Evolutionary conservation across 2,113 vertebrate genomes (phyloP).

Genomic region (Sarotherodon lohbergeri): DNA sequence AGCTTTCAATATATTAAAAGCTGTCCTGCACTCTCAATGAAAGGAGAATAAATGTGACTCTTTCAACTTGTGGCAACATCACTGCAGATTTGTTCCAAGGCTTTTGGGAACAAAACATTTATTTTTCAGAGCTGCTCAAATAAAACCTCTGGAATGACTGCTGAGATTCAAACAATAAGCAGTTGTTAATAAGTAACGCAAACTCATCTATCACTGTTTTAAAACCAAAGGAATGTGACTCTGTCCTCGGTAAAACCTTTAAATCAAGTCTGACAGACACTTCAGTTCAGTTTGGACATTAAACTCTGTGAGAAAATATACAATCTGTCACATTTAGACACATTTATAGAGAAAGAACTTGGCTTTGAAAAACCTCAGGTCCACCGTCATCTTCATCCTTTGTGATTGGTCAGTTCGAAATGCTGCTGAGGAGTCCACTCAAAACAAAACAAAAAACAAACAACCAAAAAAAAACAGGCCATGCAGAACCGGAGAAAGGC

Average conservation of each 20-base stretch:
- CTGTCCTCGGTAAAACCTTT: background rate
- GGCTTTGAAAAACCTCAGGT: background rate
- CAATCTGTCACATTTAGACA: background rate
- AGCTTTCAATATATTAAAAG: background rate
- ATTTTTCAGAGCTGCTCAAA: background rate
- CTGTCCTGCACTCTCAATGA: rapidly evolving
- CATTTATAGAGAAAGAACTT: slow-evolving; percentile 4
- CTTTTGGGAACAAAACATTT: background rate
- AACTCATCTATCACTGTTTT: background rate
- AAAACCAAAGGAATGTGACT: background rate
- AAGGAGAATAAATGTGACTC: background rate
- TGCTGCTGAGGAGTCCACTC: background rate
- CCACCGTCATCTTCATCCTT: background rate
- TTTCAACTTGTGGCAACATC: background rate
- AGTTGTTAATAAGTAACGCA: background rate
- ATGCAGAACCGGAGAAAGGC: slow-evolving; percentile 31
- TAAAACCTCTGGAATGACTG: background rate
- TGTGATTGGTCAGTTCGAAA: slow-evolving; percentile 22
- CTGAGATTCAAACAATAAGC: background rate
- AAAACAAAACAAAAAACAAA: background rate
- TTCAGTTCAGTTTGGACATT: background rate
- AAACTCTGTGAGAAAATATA: background rate
- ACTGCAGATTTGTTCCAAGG: background rate
- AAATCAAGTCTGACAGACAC: background rate
- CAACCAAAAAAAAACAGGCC: background rate